Base-by-base conservation (phyloP, 2,888 invertebrate genomes). In the Tipula confusa region DNA sequence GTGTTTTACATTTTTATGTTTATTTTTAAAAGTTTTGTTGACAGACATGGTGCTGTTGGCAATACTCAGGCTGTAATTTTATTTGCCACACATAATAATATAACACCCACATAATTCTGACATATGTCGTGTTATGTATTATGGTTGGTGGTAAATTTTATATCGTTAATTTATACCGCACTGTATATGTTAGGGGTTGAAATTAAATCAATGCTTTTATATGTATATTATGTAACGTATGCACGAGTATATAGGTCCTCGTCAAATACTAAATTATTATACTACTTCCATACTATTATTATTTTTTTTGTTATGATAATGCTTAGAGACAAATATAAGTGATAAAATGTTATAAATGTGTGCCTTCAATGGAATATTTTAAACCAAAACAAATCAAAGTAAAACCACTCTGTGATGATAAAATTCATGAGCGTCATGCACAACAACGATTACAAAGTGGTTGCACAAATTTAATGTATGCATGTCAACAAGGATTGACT, bases 401-500 rank as follows among this genome's bases (percentile, higher is more conserved):
- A 11, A 82, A 82, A 82, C 82, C 82, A 18, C 82, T 82, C 18
- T 82, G 29, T 82, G 82, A 82, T 33, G 33, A 33, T 82, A 33
- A 6, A 80, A 29, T 31, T 5, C 29, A 31, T 29, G 80, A 29
- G n/a, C 64, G n/a, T 24, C 64, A 24, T 64, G 24, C 18, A 24
- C 29, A 82, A 18, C 29, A 85, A 85, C 89, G 89, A 86, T 89
- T 93, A 86, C 91, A 91, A 86, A 92, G 91, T 87, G 95, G 96
- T 87, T 95, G 96, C 89, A 95, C 96, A 85, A 93, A 94, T 86
- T 93, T 97, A 88, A 97, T 97, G 96, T 95, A 96, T 91, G 96
- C 96, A 87, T 96, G 96, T 88, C 97, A 97, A 90, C 96, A 96
- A 89, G 95, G 94, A 83, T 93, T 95, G 90, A 94, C 95, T 88